These are phyloP conservation scores for Pyrochroa serraticornis DNA, from an alignment of 2,888 invertebrate species.

Conservation along the genomic window DNA sequence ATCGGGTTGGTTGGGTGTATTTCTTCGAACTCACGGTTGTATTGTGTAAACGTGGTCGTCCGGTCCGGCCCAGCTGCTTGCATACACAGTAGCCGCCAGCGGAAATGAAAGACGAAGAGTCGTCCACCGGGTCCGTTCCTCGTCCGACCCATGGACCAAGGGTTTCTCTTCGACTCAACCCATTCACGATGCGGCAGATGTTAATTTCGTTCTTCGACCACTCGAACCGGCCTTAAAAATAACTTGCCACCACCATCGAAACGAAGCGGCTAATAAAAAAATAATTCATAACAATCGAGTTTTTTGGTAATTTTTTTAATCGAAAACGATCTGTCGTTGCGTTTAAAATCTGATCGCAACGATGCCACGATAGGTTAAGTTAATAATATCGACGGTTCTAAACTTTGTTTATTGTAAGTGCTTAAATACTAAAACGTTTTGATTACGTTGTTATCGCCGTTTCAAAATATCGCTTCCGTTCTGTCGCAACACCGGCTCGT, in stretches of 20 bases:
- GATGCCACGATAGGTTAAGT: background rate
- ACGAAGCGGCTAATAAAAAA: background rate
- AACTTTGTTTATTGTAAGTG: slow-evolving; percentile 10
- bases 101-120: slow-evolving; percentile 27
- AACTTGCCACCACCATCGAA: slow-evolving; percentile 7
- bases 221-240: slow-evolving; percentile 18
- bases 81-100: slow-evolving; percentile 26
- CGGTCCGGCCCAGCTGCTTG: slow-evolving; percentile 20
- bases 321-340: too few relatives aligned
- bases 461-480: slow-evolving; percentile 27
- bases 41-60: slow-evolving; percentile 2
- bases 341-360: slow-evolving; percentile 2
- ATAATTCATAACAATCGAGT: too few relatives aligned
- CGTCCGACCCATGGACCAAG: slow-evolving; percentile 6
- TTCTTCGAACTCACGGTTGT: too few relatives aligned
- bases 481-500: slow-evolving; percentile 12
- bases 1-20: too few relatives aligned
- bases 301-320: too few relatives aligned
- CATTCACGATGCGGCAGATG: slow-evolving; percentile 23
- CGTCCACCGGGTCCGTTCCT: slow-evolving; percentile 17
- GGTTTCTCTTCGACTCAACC: slow-evolving; percentile 18
- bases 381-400: background rate
- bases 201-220: slow-evolving; percentile 22
- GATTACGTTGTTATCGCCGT: slow-evolving; percentile 12
- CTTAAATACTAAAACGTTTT: slow-evolving; percentile 11